A percentile compares a stretch with the other conserved stretches of the same genome.
Evolutionary conservation across 1,140 invertebrate species (phyloP).

Genomic region (Brachionus asplanchnoidis): DNA sequence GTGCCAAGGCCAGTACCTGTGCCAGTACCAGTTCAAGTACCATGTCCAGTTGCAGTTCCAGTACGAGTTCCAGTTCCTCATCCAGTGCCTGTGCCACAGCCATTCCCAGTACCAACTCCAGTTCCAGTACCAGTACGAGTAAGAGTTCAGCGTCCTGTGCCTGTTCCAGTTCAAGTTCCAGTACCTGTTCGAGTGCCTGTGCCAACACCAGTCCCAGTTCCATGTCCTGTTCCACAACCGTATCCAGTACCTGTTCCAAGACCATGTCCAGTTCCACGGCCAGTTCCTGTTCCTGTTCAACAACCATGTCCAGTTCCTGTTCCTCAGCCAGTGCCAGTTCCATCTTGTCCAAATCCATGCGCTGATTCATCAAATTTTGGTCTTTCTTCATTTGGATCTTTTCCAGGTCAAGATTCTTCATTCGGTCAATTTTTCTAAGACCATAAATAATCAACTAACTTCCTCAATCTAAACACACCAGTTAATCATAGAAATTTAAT

Average conservation of each 20-base stretch:
- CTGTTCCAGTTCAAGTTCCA: not conserved
- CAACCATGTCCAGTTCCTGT: not conserved
- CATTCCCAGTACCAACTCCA: not conserved
- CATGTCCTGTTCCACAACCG: not conserved
- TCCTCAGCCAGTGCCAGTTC: not conserved
- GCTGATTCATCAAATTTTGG: not conserved
- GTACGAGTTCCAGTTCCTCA: not conserved
- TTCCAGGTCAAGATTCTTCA: not conserved
- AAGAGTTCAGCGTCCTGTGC: not conserved
- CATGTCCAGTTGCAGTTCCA: not conserved
- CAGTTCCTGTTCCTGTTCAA: not conserved
- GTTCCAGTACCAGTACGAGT: not conserved
- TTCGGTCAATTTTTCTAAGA: not conserved
- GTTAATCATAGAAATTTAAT: not conserved
- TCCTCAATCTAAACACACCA: not conserved
- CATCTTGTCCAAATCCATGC: conserved; percentile 9
- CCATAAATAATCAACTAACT: not conserved
- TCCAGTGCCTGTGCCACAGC: not conserved
- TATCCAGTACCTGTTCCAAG: not conserved
- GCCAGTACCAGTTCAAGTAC: not conserved
- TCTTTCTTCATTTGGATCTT: not conserved
- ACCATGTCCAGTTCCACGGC: not conserved
- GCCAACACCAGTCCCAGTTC: not conserved
- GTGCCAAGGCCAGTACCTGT: not conserved
- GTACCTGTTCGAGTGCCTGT: not conserved